phyloP scores from a whole-genome alignment of 2,113 vertebrate species.

The Tiliqua scincoides region DNA sequence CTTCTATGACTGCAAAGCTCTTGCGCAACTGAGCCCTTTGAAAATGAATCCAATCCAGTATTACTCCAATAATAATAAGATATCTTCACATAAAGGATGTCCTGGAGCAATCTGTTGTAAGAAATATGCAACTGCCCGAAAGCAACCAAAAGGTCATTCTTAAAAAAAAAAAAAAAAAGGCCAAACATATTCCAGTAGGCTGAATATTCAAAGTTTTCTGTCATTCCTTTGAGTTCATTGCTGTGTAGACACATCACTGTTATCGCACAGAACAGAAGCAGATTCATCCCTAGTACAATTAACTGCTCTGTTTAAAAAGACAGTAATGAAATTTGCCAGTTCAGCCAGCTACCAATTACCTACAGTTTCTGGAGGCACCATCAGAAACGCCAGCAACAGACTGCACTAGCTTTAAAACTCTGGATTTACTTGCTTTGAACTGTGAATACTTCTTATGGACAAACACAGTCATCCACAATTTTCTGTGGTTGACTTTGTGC shows the following conservation, averaged over 20 bases:
- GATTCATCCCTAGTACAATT: conserved; percentile 3
- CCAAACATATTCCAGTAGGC: neutral
- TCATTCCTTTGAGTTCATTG: conserved; percentile 4
- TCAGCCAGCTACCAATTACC: conserved; percentile 31
- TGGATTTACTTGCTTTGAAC: neutral
- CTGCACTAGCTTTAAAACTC: neutral
- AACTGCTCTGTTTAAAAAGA: conserved; percentile 23
- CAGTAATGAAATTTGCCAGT: conserved; percentile 13
- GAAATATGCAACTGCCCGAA: neutral
- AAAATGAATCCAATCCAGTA: neutral
- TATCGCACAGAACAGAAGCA: conserved; percentile 7
- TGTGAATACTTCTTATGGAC: too few relatives aligned
- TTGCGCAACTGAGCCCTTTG: neutral
- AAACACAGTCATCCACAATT: too few relatives aligned
- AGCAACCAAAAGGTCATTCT: neutral
- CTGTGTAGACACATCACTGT: neutral
- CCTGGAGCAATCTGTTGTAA: neutral
- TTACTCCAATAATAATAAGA: neutral
- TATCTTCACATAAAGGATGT: neutral
- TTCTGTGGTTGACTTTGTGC: too few relatives aligned
- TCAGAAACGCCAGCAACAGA: neutral
- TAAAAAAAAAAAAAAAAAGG: neutral
- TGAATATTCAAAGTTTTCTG: conserved; percentile 10
- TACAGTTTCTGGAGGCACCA: conserved; percentile 1
- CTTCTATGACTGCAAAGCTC: neutral